A percentile compares a stretch with the other conserved stretches of the same genome.
phyloP scores from a whole-genome alignment of 1,140 invertebrate genomes.

The Hyles vespertilio region DNA sequence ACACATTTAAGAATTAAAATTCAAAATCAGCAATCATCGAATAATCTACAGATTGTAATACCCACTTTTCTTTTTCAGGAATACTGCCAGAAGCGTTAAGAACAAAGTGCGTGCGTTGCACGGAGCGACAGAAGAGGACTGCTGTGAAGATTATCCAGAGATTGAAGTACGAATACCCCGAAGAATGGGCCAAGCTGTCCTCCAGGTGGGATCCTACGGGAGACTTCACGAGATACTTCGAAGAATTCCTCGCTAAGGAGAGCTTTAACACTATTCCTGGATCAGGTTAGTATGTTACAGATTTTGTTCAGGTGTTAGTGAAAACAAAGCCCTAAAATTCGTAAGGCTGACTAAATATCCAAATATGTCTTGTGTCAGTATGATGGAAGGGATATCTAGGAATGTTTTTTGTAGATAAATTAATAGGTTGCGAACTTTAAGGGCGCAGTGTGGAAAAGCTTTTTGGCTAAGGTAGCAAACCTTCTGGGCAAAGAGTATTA shows the following conservation, averaged over 20 bases:
- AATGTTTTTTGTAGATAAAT: no score
- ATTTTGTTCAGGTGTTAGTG: background rate
- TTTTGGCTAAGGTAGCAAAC: no score
- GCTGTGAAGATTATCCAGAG: conserved; percentile 74
- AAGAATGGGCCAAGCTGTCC: conserved; percentile 76
- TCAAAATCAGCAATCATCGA: no score
- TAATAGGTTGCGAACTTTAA: no score
- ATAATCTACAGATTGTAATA: no score
- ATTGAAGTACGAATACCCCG: conserved; percentile 76
- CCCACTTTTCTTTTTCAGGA: conserved; percentile 56
- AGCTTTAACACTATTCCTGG: conserved; percentile 58
- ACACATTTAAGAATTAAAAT: no score
- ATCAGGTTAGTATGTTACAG: conserved; percentile 27
- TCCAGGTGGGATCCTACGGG: conserved; percentile 78
- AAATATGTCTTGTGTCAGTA: no score
- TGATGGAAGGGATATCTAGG: no score
- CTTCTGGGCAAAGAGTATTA: no score
- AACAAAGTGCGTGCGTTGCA: conserved; percentile 79
- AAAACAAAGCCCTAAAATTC: no score
- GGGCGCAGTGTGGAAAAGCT: no score
- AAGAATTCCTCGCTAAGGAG: conserved; percentile 66
- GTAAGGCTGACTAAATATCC: no score
- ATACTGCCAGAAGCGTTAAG: conserved; percentile 79
- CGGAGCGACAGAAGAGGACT: conserved; percentile 76
- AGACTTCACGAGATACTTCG: conserved; percentile 74